phyloP scores from a whole-genome alignment of 2,113 vertebrate genomes.

The Lophius piscatorius region DNA sequence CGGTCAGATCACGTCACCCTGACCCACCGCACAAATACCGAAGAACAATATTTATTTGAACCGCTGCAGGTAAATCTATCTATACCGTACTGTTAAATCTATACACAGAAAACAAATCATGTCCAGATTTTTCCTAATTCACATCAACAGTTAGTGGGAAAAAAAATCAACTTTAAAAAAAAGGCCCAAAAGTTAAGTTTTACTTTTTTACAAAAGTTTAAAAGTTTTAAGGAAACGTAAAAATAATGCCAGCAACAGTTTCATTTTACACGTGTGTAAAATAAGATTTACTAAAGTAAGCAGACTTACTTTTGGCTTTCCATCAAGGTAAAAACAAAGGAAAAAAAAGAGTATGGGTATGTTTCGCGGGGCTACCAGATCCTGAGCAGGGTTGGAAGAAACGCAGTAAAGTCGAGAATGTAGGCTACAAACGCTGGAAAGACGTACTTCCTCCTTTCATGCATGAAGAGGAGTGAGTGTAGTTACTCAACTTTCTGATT shows the following conservation, averaged over 20 bases:
- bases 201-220: too few relatives aligned
- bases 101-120: too few relatives aligned
- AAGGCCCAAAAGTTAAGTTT: too few relatives aligned
- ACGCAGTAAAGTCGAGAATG: not conserved
- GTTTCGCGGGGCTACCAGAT: not conserved
- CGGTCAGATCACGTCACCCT: too few relatives aligned
- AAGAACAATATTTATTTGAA: too few relatives aligned
- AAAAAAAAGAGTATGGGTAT: not conserved
- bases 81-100: too few relatives aligned
- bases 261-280: too few relatives aligned
- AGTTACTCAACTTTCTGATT: not conserved
- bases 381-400: not conserved
- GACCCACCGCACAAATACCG: too few relatives aligned
- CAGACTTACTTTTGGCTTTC: conserved; percentile 29
- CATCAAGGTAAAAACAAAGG: not conserved
- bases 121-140: too few relatives aligned
- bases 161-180: too few relatives aligned
- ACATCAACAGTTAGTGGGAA: too few relatives aligned
- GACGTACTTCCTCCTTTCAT: not conserved
- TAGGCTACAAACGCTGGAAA: not conserved
- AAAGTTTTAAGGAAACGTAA: not conserved
- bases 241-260: not conserved
- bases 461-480: not conserved
- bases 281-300: not conserved
- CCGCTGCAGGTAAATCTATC: too few relatives aligned